Evolutionary conservation across 2,113 vertebrate species (phyloP).

Genomic region (Herpailurus yagouaroundi): DNA sequence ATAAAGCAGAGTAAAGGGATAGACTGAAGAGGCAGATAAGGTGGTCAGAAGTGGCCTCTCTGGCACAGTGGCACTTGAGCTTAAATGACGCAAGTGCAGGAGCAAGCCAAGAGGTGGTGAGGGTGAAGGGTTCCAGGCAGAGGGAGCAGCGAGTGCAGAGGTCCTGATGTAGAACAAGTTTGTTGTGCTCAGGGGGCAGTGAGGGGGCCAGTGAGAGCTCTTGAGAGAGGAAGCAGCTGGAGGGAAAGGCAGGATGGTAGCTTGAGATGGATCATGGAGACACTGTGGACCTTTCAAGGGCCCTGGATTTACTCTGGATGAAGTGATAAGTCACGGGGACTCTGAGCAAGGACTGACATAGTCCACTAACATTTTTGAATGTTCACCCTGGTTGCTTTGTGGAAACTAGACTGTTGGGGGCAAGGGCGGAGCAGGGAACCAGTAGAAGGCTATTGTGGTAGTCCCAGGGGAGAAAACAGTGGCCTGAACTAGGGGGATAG

Average conservation of each 20-base stretch:
- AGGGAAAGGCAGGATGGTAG: no score
- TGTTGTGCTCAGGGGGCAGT: background rate
- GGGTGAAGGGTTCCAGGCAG: background rate
- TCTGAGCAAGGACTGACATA: background rate
- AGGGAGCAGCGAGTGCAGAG: background rate
- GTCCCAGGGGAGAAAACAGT: background rate
- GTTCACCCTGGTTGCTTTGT: background rate
- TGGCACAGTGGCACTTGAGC: background rate
- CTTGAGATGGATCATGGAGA: no score
- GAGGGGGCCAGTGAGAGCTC: background rate
- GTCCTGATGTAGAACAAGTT: no score
- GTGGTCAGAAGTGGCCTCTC: background rate
- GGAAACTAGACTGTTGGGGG: background rate
- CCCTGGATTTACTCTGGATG: background rate
- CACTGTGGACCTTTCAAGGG: background rate
- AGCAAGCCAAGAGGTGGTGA: fast-evolving
- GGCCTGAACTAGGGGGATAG: background rate
- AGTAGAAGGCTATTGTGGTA: background rate
- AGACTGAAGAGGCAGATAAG: background rate
- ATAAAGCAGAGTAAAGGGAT: background rate
- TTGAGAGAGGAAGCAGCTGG: background rate
- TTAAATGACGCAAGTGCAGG: background rate
- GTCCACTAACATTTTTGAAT: background rate
- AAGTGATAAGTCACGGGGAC: background rate
- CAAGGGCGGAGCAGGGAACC: background rate